These are phyloP conservation scores for Anagrus nilaparvatae DNA, from an alignment of 1,140 invertebrate genomes.

Conservation along the genomic window DNA sequence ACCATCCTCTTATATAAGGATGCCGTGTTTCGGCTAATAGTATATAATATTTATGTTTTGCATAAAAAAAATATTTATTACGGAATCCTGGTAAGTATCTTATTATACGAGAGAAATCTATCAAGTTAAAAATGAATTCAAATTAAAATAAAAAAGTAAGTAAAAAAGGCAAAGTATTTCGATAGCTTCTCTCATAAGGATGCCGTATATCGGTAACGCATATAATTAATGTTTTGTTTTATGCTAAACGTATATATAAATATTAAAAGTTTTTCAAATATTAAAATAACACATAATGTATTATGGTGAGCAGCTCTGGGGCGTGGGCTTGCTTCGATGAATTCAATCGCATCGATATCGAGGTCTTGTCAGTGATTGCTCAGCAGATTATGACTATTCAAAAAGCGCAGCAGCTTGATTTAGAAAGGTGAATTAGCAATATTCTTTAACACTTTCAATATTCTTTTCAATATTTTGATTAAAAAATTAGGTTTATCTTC, in stretches of 20 bases:
- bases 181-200: conserved; percentile 8
- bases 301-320: conserved; percentile 52
- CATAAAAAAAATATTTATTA: too few species aligned
- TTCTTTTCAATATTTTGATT: neutral
- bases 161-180: neutral
- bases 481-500: conserved; percentile 46
- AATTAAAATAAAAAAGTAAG: neutral
- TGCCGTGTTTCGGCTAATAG: too few species aligned
- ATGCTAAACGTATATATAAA: too few species aligned
- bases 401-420: conserved; percentile 40
- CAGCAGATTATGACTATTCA: conserved; percentile 57
- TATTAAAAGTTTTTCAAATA: too few species aligned
- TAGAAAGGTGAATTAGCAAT: conserved; percentile 19
- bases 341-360: conserved; percentile 65
- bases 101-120: too few species aligned
- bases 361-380: conserved; percentile 51
- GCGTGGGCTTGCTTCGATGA: conserved; percentile 73
- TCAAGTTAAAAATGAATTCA: too few species aligned
- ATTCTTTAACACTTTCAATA: neutral
- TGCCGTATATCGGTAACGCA: conserved; percentile 5
- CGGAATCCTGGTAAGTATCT: too few species aligned
- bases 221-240: too few species aligned
- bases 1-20: too few species aligned
- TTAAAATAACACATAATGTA: too few species aligned
- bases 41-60: too few species aligned